Percentiles rank a stretch among this genome's conserved stretches.
These are phyloP conservation scores for Ooceraea biroi DNA, from an alignment of 1,140 invertebrate genomes.

Conservation along the genomic window DNA sequence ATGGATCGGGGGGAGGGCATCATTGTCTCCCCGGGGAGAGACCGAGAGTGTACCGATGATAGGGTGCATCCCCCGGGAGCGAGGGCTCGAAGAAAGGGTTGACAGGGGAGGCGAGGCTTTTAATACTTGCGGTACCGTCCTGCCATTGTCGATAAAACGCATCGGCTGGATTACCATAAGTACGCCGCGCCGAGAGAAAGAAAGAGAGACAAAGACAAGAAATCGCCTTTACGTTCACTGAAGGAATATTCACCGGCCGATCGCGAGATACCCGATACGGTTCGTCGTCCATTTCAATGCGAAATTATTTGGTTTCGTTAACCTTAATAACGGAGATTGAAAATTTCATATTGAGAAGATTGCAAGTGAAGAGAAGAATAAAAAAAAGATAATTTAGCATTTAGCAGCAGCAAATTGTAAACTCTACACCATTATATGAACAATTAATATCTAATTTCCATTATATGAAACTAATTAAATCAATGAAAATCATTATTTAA, in stretches of 20 bases:
- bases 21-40: constrained; percentile 82
- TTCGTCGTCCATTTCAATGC: background rate
- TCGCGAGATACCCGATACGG: constrained; percentile 29
- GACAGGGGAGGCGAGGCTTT: constrained; percentile 83
- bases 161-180: constrained; percentile 83
- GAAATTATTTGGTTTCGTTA: constrained; percentile 9
- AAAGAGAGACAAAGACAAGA: constrained; percentile 21
- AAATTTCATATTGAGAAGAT: background rate
- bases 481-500: background rate
- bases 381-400: background rate
- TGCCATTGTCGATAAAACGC: constrained; percentile 83
- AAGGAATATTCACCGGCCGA: constrained; percentile 29
- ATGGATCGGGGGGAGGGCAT: constrained; percentile 74
- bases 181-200: constrained; percentile 61
- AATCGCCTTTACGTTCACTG: constrained; percentile 36
- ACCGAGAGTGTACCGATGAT: constrained; percentile 83
- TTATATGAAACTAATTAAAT: background rate
- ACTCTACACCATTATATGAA: no score
- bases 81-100: constrained; percentile 83
- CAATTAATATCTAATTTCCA: background rate
- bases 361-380: background rate
- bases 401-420: no score
- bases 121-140: constrained; percentile 82
- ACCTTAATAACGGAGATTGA: background rate
- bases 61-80: constrained; percentile 83